Evolutionary conservation across 2,888 invertebrate genomes (phyloP), one percentile per base, ranked within the genome.

Genomic region (Chromoteleia sp.): DNA sequence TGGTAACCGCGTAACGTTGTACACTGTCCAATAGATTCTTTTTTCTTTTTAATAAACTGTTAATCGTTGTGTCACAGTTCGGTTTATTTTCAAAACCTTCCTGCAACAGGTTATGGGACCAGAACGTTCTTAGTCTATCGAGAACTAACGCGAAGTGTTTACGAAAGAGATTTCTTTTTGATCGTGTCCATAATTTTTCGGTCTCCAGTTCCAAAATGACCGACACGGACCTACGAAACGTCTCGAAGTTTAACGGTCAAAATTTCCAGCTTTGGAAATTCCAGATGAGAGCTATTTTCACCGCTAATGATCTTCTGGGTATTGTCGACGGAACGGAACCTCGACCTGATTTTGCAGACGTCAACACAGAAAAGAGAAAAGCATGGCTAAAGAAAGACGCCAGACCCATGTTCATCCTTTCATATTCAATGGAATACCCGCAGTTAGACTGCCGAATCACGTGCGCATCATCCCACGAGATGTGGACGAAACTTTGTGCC

Each of bases 261-360:
- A 82, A 82, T 39, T 80, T 77, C 45, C 81, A 77, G 19, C 50
- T 61, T 5, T 79, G 81, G 76, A 84, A 84, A 48, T 78, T 78
- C 30, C 81, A 81, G 59, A 63, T 84, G 39, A 48, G 21, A 7
- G 41, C 81, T 17, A 21, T 78, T 0, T 59, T 84, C 12, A 17
- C 65, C 7, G 74, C 81, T 8, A 54, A 78, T 36, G 84, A 56
- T 7, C 59, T 84, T 6, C 19, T 61, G 8, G 59, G 73, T n/a
- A 63, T 82, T 6, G 84, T 84, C 8, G 33, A 52, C 4, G 79
- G 82, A 17, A 52, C 52, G 10, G 25, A 74, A 19, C 45, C 7
- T 15, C 30, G 56, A 7, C 36, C 59, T 10, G 63, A 19, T 1
- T 58, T 36, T 1, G 56, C 6, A 14, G 29, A n/a, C 6, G 56